Base-by-base conservation (phyloP, 37 sponge, comb jelly and placozoan genomes). In the Crambe crambe region DNA sequence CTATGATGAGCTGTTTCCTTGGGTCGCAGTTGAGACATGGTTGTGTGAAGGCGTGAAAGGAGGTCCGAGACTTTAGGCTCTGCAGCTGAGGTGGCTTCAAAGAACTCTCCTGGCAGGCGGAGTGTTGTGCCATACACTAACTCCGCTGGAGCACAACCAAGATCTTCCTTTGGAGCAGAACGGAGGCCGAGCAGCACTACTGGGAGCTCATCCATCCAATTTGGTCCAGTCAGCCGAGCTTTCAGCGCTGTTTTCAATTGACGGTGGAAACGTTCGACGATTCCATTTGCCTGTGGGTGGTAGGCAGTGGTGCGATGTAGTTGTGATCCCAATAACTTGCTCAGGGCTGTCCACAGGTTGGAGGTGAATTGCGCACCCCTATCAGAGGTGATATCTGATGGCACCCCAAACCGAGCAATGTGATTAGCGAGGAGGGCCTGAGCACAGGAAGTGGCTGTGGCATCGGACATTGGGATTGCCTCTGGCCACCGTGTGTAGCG, bases 311-410 rank as follows among this genome's bases (percentile, higher is more conserved):
- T 73, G 66, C 40, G 65, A 29, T 82, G 72, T 21, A 58, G 62
- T 42, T 57, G 56, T 18, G 76, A 68, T 2, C 83, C 83, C n/a
- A 76, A 51, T 23, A 71, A 37, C 34, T 73, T 38, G 31, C 32
- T 32, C 1, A 73, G 21, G 64, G 74, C 37, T 54, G 35, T 73
- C 83, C 83, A 82, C 47, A 73, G 66, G 37, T 64, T 38, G 47
- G 83, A 82, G 38, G 83, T 82, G 66, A 82, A 82, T 65, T 82
- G 74, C 15, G 74, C 36, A 27, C 74, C 83, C 36, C 83, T 60
- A 65, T 82, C 74, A 35, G 79, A 78, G 6, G 69, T 41, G 21
- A 78, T 78, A 47, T 78, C 56, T 39, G 5, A 1, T 54, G 83
- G 83, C 12, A 73, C 38, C 9, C 83, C 83, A 64, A 82, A 73